A percentile compares a stretch with the other conserved stretches of the same genome.
Conservation (phyloP, 2,888 invertebrate species). For the Latrodectus hesperus region DNA sequence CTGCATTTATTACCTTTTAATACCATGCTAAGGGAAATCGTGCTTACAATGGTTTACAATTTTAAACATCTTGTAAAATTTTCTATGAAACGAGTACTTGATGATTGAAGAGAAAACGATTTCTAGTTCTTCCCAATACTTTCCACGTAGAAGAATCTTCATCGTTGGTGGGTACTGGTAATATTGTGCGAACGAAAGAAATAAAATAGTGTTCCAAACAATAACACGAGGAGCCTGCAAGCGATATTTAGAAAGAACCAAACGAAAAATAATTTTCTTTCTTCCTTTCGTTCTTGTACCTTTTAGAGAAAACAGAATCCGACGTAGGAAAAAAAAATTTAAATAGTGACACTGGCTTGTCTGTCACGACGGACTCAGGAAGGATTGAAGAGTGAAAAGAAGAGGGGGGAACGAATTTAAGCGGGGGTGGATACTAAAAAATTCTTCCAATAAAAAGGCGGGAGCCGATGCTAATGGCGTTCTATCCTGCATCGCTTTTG, state of each 20-base stretch:
- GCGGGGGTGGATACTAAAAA: constrained; percentile 60
- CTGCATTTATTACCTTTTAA: too few relatives aligned
- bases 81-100: too few relatives aligned
- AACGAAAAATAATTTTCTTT: background rate
- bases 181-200: too few relatives aligned
- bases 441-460: constrained; percentile 67
- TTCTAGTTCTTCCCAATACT: too few relatives aligned
- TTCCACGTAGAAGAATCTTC: too few relatives aligned
- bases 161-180: too few relatives aligned
- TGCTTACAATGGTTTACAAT: too few relatives aligned
- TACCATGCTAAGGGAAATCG: too few relatives aligned
- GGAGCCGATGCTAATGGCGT: constrained; percentile 61
- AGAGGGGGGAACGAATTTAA: constrained; percentile 7
- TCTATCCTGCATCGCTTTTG: constrained; percentile 51
- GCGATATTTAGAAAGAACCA: background rate
- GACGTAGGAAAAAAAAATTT: background rate
- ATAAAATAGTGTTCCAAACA: too few relatives aligned
- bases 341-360: constrained; percentile 46
- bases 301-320: background rate
- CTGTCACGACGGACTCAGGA: constrained; percentile 28
- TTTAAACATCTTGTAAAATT: too few relatives aligned
- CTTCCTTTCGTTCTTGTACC: background rate
- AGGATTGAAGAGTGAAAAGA: constrained; percentile 14
- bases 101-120: too few relatives aligned
- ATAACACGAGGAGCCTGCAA: too few relatives aligned